Evolutionary conservation across 2,797 vertebrate species (phyloP).

Genomic region (Pteropus rufus): DNA sequence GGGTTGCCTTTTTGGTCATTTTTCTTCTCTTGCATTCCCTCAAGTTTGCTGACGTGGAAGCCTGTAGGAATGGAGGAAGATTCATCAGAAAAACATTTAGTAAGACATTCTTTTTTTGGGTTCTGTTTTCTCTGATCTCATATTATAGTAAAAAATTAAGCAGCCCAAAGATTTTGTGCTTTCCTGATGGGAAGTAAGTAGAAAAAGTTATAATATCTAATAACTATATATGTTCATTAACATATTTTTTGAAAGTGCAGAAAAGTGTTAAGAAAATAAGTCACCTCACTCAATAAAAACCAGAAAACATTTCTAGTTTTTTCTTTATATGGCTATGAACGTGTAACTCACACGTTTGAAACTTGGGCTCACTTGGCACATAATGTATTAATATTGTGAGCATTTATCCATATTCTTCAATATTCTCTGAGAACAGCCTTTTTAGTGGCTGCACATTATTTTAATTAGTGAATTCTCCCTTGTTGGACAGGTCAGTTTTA

Average conservation of each 20-base stretch:
- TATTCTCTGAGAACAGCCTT: not conserved
- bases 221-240: not conserved
- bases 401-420: not conserved
- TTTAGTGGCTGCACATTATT: not conserved
- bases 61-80: constrained; percentile 95
- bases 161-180: not conserved
- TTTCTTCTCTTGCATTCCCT: constrained; percentile 24
- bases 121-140: not conserved
- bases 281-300: not conserved
- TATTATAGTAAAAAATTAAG: not conserved
- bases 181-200: not conserved
- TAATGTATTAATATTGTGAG: not conserved
- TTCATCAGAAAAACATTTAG: constrained; percentile 90
- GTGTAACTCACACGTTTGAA: not conserved
- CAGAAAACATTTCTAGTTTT: not conserved
- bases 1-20: not conserved
- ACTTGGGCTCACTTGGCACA: not conserved
- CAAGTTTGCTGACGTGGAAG: constrained; percentile 95
- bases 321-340: not conserved
- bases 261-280: not conserved
- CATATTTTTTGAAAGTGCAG: not conserved
- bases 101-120: constrained; percentile 79
- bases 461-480: not conserved
- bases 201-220: not conserved
- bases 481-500: not conserved